Evolutionary conservation across 2,888 invertebrate species (phyloP), one percentile per base, ranked within the genome.

Genomic region (Galeopsomyia nigrocyanea): DNA sequence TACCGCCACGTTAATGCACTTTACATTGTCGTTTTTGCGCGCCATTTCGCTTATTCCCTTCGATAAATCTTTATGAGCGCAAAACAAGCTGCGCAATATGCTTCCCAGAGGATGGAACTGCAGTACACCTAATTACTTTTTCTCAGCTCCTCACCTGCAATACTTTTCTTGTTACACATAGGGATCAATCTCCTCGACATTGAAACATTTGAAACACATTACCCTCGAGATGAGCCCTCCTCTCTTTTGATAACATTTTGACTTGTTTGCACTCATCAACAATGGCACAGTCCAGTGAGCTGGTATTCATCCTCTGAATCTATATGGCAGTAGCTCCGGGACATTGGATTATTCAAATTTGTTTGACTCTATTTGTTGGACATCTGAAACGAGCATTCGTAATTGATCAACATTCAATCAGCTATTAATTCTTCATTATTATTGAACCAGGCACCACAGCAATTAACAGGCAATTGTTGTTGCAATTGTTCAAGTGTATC

Each of bases 1-100:
- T 80, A 98, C 94, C 80, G 97, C 93, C 76, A 98, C 92, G 82
- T 95, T 95, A 80, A 95, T 90, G 84, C 90, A 89, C 85, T 92
- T 91, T 73, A 92, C 90, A 79, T 92, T 91, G 82, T 94, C 94
- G 78, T 90, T 91, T 87, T 93, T 94, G 82, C 93, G 91, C 77
- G 94, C 93, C 94, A 94, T 94, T 82, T 62, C 66, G 39, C 39
- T 57, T n/a, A 14, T 47, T 47, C n/a, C 19, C 17, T 7, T 39
- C 7, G 13, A 13, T 39, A 39, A 13, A 39, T 13, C 39, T 39
- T 39, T 39, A 39, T 39, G 10, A 39, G 10, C 10, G 13, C 10
- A 39, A 39, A 10, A 39, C 7, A 7, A 7, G n/a, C n/a, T n/a
- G n/a, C n/a, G n/a, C n/a, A 39, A 10, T 39, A 39, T 39, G 39